Evolutionary conservation across 2,888 invertebrate genomes (phyloP), one percentile per base, ranked within the genome.

Genomic region (Oscheius sp.): DNA sequence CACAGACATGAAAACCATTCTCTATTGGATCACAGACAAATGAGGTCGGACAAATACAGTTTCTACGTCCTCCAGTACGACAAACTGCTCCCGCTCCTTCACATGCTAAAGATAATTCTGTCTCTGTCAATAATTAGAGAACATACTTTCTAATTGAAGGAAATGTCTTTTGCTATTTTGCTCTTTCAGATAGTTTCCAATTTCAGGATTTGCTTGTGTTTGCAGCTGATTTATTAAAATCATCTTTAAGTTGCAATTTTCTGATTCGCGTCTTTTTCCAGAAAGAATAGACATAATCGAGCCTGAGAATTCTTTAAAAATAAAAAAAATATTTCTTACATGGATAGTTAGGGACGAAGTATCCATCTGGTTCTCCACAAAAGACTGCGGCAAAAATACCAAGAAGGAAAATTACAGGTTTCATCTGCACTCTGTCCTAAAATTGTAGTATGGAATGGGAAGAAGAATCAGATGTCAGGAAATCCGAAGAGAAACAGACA

Each of bases 21-120:
- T 73, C 70, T 45, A 70, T 58, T 2, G 70, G 65, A 45, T 75
- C 75, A 50, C 75, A 75, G 23, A 75, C 73, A 39, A 50, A 69
- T 23, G 65, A 61, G 17, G 48, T 68, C 12, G 66, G 70, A 45
- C 75, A 75, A n/a, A 75, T 55, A 23, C 75, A 75, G 8, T 67
- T 70, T 27, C 75, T 63, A 15, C 58, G 12, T 33, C 75, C 69
- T 27, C 66, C 52, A 3, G 69, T n/a, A 17, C 73, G 71, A 42
- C 75, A 75, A 12, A 64, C 64, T 17, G 71, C 67, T 34, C 73
- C 75, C 42, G 66, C 69, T 8, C 69, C 68, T 3, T 69, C 71
- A 65, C 75, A 75, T 1, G 72, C 75, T 75, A 69, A 42, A 72
- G 65, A 25, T 20, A 12, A 46, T 20, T 12, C 5, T 42, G 48